phyloP scores from a whole-genome alignment of 2,888 invertebrate species.

The Romanomermis culicivorax region DNA sequence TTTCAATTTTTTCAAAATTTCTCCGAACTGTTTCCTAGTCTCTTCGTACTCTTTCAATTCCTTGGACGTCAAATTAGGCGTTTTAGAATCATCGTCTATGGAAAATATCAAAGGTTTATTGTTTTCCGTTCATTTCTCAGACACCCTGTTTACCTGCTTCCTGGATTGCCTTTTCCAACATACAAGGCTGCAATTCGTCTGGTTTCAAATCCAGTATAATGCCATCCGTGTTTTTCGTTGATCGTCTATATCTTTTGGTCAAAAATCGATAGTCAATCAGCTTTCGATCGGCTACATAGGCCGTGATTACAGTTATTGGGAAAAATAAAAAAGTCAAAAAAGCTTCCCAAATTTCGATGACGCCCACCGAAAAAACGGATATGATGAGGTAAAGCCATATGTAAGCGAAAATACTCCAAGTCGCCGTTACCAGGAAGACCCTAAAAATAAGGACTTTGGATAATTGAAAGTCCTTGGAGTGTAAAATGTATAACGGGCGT shows the following conservation, averaged over 20 bases:
- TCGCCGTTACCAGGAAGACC: conserved; percentile 90
- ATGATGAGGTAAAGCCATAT: conserved; percentile 92
- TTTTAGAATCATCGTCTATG: too few relatives aligned
- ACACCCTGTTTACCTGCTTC: too few relatives aligned
- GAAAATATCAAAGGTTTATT: too few relatives aligned
- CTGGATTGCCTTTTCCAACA: too few relatives aligned
- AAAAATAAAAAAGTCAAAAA: conserved; percentile 83
- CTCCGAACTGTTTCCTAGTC: conserved; percentile 74
- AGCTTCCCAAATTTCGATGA: conserved; percentile 92
- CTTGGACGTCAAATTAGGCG: too few relatives aligned
- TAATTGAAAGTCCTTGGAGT: too few relatives aligned
- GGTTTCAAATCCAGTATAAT: too few relatives aligned
- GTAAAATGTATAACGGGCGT: too few relatives aligned
- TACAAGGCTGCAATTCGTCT: too few relatives aligned
- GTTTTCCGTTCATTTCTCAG: too few relatives aligned
- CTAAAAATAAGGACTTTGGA: too few relatives aligned
- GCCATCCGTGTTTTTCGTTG: too few relatives aligned
- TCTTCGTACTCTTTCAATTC: conserved; percentile 53
- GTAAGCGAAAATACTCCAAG: conserved; percentile 94
- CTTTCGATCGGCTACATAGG: conserved; percentile 74
- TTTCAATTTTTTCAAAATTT: conserved; percentile 64
- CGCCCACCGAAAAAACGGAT: conserved; percentile 59
- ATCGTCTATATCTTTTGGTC: conserved; percentile 65
- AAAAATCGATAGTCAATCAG: conserved; percentile 28
- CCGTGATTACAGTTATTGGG: conserved; percentile 80